phyloP scores from a whole-genome alignment of 2,888 invertebrate species.

The Tachina fera region DNA sequence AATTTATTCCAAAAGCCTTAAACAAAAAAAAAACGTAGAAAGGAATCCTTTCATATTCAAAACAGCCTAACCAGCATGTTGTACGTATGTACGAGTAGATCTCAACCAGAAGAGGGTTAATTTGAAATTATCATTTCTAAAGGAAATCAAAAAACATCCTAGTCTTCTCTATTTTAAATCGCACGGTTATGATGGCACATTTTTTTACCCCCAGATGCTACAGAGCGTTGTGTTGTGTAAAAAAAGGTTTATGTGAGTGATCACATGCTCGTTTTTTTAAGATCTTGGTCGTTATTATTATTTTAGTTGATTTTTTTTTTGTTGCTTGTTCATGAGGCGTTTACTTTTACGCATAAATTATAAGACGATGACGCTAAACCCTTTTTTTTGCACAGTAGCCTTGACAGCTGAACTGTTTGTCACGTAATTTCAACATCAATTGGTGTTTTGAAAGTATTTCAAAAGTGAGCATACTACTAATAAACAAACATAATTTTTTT shows the following conservation, averaged over 20 bases:
- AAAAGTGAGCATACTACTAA: neutral
- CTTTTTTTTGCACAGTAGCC: constrained; percentile 67
- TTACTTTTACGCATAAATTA: constrained; percentile 81
- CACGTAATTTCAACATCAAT: constrained; percentile 79
- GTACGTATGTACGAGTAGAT: constrained; percentile 24
- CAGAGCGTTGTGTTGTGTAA: constrained; percentile 8
- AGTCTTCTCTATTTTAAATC: constrained; percentile 25
- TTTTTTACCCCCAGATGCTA: constrained; percentile 49
- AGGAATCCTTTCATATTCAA: constrained; percentile 65
- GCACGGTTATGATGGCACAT: constrained; percentile 2
- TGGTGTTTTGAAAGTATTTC: constrained; percentile 67
- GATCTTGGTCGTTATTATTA: constrained; percentile 45
- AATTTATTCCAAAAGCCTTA: constrained; percentile 77
- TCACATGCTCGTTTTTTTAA: constrained; percentile 59
- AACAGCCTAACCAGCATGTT: constrained; percentile 71
- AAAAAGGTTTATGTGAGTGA: constrained; percentile 55
- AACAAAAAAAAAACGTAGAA: constrained; percentile 20
- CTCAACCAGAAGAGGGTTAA: constrained; percentile 65
- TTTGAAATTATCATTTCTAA: constrained; percentile 60
- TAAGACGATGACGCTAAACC: constrained; percentile 72
- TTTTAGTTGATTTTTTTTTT: constrained; percentile 23
- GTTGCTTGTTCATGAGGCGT: constrained; percentile 75
- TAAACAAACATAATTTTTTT: neutral
- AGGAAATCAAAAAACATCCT: constrained; percentile 46
- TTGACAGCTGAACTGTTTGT: constrained; percentile 71